A percentile compares a stretch with the other conserved stretches of the same genome.
Evolutionary conservation across 2,113 vertebrate species (phyloP).

Genomic region (Todiramphus chloris): DNA sequence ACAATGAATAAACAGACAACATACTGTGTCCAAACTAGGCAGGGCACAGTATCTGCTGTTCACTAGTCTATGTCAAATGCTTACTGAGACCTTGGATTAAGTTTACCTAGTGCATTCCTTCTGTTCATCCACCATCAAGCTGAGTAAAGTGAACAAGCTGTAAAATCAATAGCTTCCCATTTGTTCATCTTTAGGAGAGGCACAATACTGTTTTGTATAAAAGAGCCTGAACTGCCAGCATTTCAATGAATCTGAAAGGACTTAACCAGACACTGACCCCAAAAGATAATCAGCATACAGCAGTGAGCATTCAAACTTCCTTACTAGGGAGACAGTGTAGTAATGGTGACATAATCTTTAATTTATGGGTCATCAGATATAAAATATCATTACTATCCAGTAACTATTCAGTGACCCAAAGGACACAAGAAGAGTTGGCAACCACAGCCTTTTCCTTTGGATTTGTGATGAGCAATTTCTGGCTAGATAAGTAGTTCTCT

Average conservation of each 20-base stretch:
- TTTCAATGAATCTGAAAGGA: conserved; percentile 30
- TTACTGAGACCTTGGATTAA: conserved; percentile 5
- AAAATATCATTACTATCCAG: background rate
- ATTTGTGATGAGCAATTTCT: conserved; percentile 1
- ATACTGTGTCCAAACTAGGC: background rate
- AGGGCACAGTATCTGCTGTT: background rate
- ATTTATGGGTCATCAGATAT: conserved; percentile 1
- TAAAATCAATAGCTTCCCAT: conserved; percentile 54
- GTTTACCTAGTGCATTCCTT: conserved; percentile 39
- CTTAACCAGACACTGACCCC: conserved; percentile 27
- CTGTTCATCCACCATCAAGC: conserved; percentile 34
- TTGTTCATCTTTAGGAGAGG: conserved; percentile 26
- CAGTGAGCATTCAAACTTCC: background rate
- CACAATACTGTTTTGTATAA: conserved; percentile 12
- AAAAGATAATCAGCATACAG: background rate
- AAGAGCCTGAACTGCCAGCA: background rate
- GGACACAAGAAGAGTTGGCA: background rate
- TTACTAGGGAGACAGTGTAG: background rate
- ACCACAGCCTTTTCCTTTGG: background rate
- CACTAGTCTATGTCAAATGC: conserved; percentile 14
- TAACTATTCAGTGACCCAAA: background rate
- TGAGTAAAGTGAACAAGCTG: conserved; percentile 16
- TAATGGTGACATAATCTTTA: background rate
- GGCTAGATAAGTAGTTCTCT: background rate
- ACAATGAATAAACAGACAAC: background rate